Evolutionary conservation across 2,888 invertebrate species (phyloP).

Genomic region (Lasius platythorax): DNA sequence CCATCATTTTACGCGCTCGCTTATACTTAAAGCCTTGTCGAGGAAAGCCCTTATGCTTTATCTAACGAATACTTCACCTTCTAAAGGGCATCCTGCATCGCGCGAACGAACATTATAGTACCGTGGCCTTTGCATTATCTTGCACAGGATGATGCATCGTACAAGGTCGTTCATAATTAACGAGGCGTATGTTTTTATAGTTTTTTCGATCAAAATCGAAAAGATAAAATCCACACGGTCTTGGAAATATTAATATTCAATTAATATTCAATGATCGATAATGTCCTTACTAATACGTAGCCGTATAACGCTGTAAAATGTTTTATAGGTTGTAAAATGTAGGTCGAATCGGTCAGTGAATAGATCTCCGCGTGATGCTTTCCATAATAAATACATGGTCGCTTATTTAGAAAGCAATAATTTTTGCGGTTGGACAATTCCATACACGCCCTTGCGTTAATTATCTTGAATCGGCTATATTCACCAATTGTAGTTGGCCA

Average conservation of each 20-base stretch:
- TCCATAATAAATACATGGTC: background rate
- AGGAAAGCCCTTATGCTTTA: conserved; percentile 3
- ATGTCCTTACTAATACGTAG: background rate
- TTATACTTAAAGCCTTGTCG: conserved; percentile 34
- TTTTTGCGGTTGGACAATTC: background rate
- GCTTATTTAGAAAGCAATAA: background rate
- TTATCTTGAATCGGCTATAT: background rate
- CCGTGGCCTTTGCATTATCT: conserved; percentile 26
- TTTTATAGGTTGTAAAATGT: background rate
- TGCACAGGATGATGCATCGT: background rate
- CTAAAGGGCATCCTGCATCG: conserved; percentile 43
- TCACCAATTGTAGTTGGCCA: background rate
- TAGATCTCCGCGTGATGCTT: background rate
- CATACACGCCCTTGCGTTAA: conserved; percentile 1
- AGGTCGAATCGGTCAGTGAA: background rate
- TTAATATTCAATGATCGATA: background rate
- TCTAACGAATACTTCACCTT: conserved; percentile 18
- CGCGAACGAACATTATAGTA: conserved; percentile 32
- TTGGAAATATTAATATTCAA: background rate
- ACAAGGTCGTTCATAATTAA: conserved; percentile 29
- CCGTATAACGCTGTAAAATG: background rate
- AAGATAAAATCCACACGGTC: background rate
- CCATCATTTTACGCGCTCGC: conserved; percentile 14
- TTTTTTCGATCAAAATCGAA: background rate
- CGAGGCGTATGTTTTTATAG: background rate